Percentiles rank a stretch among this genome's conserved stretches.
Evolutionary conservation across 2,888 invertebrate species (phyloP).

Genomic region (Ptychoptera albimana): DNA sequence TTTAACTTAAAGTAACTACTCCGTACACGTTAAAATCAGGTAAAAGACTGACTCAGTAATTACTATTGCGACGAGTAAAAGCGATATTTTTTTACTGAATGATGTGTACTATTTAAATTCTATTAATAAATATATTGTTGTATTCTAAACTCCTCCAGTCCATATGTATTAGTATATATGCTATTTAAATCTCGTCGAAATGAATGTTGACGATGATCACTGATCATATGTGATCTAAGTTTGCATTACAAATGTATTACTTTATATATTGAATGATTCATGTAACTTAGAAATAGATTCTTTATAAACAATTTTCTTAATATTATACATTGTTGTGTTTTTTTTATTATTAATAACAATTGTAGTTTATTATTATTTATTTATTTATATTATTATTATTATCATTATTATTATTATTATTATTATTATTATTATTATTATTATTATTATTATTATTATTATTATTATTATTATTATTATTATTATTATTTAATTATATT

Average conservation of each 20-base stretch:
- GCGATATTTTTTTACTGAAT: too few relatives aligned
- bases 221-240: not conserved
- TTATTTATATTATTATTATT: too few relatives aligned
- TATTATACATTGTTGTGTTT: too few relatives aligned
- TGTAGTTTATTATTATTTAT: too few relatives aligned
- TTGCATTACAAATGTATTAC: not conserved
- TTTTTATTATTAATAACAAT: too few relatives aligned
- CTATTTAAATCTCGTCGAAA: not conserved
- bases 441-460: too few relatives aligned
- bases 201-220: not conserved
- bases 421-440: too few relatives aligned
- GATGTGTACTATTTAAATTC: not conserved
- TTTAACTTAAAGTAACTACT: conserved; percentile 10
- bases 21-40: conserved; percentile 13
- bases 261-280: not conserved
- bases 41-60: conserved; percentile 12
- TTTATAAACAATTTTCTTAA: not conserved
- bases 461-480: too few relatives aligned
- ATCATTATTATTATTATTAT: too few relatives aligned
- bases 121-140: not conserved
- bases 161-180: not conserved
- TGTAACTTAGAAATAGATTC: not conserved
- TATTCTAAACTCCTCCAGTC: not conserved
- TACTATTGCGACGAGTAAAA: not conserved
- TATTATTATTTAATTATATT: too few relatives aligned